Percentiles rank a stretch among this genome's conserved stretches.
phyloP scores from a whole-genome alignment of 2,888 invertebrate species.

The Eupeodes latifasciatus region DNA sequence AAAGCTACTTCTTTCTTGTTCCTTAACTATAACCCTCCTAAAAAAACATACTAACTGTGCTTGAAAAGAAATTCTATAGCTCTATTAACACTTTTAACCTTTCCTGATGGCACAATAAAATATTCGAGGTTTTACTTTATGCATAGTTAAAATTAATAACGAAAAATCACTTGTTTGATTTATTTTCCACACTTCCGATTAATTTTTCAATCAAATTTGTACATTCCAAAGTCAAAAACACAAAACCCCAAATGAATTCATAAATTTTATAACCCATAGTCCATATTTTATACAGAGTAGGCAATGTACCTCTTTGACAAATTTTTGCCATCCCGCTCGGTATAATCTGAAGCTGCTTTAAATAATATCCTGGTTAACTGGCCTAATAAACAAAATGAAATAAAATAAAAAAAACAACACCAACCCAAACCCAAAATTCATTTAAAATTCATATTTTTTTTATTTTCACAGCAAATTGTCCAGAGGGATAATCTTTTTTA shows the following conservation, averaged over 20 bases:
- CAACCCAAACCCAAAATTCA: not conserved
- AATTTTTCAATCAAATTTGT: not conserved
- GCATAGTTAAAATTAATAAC: too few species aligned
- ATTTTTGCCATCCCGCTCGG: not conserved
- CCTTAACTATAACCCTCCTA: too few species aligned
- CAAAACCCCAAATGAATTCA: not conserved
- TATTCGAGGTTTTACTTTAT: too few species aligned
- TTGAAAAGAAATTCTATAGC: too few species aligned
- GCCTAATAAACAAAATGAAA: too few species aligned
- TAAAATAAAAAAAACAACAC: not conserved
- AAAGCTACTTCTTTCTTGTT: too few species aligned
- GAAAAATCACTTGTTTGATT: not conserved
- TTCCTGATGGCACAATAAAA: too few species aligned
- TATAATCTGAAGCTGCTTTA: not conserved
- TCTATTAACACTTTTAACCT: too few species aligned
- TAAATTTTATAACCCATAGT: not conserved
- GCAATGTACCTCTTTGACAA: not conserved
- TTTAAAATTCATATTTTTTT: conserved; percentile 7
- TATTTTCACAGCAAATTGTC: conserved; percentile 38
- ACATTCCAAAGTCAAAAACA: not conserved
- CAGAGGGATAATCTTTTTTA: conserved; percentile 49
- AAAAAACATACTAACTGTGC: too few species aligned
- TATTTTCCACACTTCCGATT: not conserved
- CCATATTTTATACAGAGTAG: too few species aligned
- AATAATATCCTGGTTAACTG: conserved; percentile 9